Conservation (phyloP, 2,888 invertebrate genomes). For the Phalera bucephala region DNA sequence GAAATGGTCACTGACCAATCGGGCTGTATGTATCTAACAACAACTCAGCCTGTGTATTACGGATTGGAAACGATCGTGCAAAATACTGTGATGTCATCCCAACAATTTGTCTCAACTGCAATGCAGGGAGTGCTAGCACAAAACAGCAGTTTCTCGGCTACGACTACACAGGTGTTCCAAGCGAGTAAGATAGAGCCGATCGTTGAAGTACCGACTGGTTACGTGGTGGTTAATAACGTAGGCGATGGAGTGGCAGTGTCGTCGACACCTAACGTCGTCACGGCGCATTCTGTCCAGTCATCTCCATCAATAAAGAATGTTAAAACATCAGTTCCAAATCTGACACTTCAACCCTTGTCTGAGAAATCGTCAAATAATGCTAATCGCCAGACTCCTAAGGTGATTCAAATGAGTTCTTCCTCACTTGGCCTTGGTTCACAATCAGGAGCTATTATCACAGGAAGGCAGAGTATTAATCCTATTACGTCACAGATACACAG, state of each 20-base stretch:
- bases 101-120: slow-evolving; percentile 91
- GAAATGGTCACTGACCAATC: slow-evolving; percentile 85
- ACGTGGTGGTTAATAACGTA: slow-evolving; percentile 87
- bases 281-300: slow-evolving; percentile 68
- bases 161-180: slow-evolving; percentile 92
- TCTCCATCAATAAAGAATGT: slow-evolving; percentile 66
- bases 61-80: slow-evolving; percentile 94
- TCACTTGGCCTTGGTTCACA: slow-evolving; percentile 59
- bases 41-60: slow-evolving; percentile 90
- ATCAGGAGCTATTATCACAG: slow-evolving; percentile 56
- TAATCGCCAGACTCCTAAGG: slow-evolving; percentile 70
- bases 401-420: slow-evolving; percentile 69
- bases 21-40: slow-evolving; percentile 83
- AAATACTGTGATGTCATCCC: slow-evolving; percentile 95
- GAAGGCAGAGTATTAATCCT: slow-evolving; percentile 71
- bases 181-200: slow-evolving; percentile 93
- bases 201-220: slow-evolving; percentile 88
- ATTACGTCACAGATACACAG: slow-evolving; percentile 76
- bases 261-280: slow-evolving; percentile 69
- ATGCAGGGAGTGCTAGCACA: slow-evolving; percentile 91
- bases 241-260: slow-evolving; percentile 72
- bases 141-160: slow-evolving; percentile 92
- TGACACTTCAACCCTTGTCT: slow-evolving; percentile 74
- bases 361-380: slow-evolving; percentile 63
- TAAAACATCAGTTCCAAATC: slow-evolving; percentile 69